Conservation (phyloP, 2,888 invertebrate genomes). For the Parthenolecanium corni region DNA sequence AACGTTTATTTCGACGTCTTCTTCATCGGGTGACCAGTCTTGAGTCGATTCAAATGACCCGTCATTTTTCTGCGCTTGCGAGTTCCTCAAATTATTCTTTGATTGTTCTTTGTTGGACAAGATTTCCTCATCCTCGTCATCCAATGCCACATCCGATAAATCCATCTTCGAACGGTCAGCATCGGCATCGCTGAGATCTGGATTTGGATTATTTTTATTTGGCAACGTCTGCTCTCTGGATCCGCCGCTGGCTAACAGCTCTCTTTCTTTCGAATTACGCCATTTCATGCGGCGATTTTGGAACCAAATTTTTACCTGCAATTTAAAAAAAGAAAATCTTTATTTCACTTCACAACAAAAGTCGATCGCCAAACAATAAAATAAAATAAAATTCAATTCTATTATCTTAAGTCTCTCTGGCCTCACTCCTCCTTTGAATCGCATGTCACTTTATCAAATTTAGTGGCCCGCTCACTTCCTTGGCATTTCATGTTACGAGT, state of each 20-base stretch:
- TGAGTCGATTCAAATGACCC: neutral
- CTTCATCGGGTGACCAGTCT: constrained; percentile 18
- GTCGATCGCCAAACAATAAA: too few species aligned
- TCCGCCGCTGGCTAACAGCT: constrained; percentile 83
- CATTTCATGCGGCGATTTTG: constrained; percentile 98
- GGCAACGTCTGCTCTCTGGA: constrained; percentile 90
- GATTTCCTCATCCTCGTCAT: constrained; percentile 21
- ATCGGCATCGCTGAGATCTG: constrained; percentile 70
- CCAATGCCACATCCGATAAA: constrained; percentile 20
- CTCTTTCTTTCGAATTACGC: constrained; percentile 94
- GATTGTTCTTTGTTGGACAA: neutral
- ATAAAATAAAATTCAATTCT: too few species aligned
- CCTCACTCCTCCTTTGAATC: too few species aligned
- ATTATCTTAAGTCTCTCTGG: too few species aligned
- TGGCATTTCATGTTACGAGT: too few species aligned
- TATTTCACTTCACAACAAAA: too few species aligned
- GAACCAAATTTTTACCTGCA: constrained; percentile 79
- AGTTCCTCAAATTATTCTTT: neutral
- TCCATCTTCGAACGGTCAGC: constrained; percentile 21
- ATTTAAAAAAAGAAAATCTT: neutral
- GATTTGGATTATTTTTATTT: constrained; percentile 92
- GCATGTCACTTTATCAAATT: too few species aligned
- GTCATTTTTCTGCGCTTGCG: neutral
- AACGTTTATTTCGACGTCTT: constrained; percentile 25
- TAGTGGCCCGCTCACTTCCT: too few species aligned